Evolutionary conservation across 2,113 vertebrate species (phyloP), one percentile per base, ranked within the genome.

Genomic region (Campylomormyrus tamandua): DNA sequence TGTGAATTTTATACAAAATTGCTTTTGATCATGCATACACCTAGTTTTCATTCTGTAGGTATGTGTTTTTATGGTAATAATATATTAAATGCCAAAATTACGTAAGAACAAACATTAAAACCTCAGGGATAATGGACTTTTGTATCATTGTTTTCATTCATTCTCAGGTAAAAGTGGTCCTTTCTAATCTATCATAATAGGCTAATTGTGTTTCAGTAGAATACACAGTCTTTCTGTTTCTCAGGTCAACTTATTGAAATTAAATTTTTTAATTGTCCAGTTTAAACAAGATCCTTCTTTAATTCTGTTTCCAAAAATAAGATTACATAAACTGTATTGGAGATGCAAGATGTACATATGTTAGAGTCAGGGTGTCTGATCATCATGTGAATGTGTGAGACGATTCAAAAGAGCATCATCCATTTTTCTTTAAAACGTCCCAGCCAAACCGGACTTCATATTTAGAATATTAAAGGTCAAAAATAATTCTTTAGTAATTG

Each of bases 21-120:
- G 35, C 74, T 80, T 80, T 19, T 80, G 31, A 39, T 17, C 35
- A 42, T 39, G 35, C 31, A 80, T 80, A 39, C 35, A 42, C 62
- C n/a, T 70, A 19, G 31, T 19, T 42, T 80, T 80, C 74, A 80
- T 80, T 42, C 35, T 39, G 2, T 80, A 39, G 31, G 62, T 70
- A 70, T 70, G n/a, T 70, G 62, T 80, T 42, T 80, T 80, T 80
- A 39, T 42, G 74, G 35, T 39, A 42, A 77, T 39, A 77, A 7
- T 70, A 27, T 70, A 80, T 80, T 42, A 39, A 80, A 80, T 80
- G 62, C n/a, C 35, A 80, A 80, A 80, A 80, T 80, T 80, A 80
- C 35, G 31, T 39, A 80, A 42, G 15, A 35, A 39, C 15, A 80
- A 80, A 80, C 35, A 80, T 80, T 80, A 80, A 80, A 39, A 39